Conservation (phyloP, 2,888 invertebrate genomes). For the Diarsia rubi region DNA sequence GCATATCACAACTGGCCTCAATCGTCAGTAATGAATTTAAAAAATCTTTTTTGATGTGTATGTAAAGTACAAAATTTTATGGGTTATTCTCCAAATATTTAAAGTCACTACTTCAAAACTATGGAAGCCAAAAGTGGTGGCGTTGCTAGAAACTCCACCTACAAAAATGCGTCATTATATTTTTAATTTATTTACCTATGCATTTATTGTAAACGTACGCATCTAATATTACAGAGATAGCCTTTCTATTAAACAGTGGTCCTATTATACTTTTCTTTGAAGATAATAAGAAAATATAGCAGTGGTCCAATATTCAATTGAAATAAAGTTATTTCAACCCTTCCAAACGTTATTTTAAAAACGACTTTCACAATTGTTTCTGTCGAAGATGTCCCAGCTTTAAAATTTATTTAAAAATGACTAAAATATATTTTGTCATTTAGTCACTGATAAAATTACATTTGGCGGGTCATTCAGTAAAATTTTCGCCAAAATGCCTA, state of each 20-base stretch:
- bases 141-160: conserved; percentile 77
- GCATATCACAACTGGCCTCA: conserved; percentile 81
- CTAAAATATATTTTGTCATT: conserved; percentile 39
- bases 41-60: conserved; percentile 70
- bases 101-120: conserved; percentile 82
- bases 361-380: conserved; percentile 42
- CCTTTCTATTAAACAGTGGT: conserved; percentile 84
- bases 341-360: conserved; percentile 59
- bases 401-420: conserved; percentile 47
- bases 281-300: conserved; percentile 84
- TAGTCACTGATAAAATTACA: conserved; percentile 49
- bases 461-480: conserved; percentile 45
- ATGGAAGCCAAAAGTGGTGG: conserved; percentile 89
- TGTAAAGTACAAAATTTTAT: conserved; percentile 84
- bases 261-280: conserved; percentile 73
- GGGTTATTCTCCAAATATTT: conserved; percentile 66
- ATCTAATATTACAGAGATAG: conserved; percentile 85
- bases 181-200: conserved; percentile 69
- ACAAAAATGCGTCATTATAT: conserved; percentile 78
- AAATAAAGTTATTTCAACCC: conserved; percentile 48
- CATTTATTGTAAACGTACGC: conserved; percentile 75
- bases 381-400: conserved; percentile 21
- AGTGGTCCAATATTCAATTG: conserved; percentile 84
- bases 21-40: conserved; percentile 64
- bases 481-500: conserved; percentile 65